These are phyloP conservation scores for Orgyia antiqua DNA, from an alignment of 2,888 invertebrate genomes.

Conservation along the genomic window DNA sequence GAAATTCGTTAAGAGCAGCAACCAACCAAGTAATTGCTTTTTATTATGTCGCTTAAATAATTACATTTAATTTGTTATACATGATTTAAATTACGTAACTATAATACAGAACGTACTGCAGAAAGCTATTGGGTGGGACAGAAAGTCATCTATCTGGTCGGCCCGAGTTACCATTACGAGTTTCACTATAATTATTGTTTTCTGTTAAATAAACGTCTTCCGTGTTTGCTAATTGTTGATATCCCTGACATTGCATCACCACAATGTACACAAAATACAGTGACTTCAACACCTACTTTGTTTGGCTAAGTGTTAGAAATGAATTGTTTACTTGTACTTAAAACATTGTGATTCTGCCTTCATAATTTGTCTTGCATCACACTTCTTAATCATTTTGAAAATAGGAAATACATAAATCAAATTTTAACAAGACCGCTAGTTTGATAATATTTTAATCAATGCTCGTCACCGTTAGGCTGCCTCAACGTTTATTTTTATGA, in stretches of 20 bases:
- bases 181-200: constrained; percentile 51
- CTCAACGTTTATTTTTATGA: too few relatives aligned
- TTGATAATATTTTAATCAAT: too few relatives aligned
- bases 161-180: constrained; percentile 42
- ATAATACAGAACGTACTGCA: constrained; percentile 14
- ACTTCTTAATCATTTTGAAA: too few relatives aligned
- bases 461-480: too few relatives aligned
- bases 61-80: constrained; percentile 17
- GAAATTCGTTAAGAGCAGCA: constrained; percentile 18
- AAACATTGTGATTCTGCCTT: too few relatives aligned
- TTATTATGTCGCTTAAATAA: constrained; percentile 17
- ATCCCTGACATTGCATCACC: constrained; percentile 49
- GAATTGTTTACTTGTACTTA: too few relatives aligned
- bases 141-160: constrained; percentile 34
- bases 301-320: too few relatives aligned
- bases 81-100: constrained; percentile 20
- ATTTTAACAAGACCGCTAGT: too few relatives aligned
- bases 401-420: too few relatives aligned
- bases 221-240: constrained; percentile 52
- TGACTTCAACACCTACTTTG: too few relatives aligned
- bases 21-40: constrained; percentile 19
- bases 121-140: constrained; percentile 28
- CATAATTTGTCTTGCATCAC: too few relatives aligned
- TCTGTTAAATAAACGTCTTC: constrained; percentile 56
- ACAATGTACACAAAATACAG: not conserved